Evolutionary conservation across 2,113 vertebrate species (phyloP), one percentile per base, ranked within the genome.

Genomic region (Poicephalus gulielmi): DNA sequence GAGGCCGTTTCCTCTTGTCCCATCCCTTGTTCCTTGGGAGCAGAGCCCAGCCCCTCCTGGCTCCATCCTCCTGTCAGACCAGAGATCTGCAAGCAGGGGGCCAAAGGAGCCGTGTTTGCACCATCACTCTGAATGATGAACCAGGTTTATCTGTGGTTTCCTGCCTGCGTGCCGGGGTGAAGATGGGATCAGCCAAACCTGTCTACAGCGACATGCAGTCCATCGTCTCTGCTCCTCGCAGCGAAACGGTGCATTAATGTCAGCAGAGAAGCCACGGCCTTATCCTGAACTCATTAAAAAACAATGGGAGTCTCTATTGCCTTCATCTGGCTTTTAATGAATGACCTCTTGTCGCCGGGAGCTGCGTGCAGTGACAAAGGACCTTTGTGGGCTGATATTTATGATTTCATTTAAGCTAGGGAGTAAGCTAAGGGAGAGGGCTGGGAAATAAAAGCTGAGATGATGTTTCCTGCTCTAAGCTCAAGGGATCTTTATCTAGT

Each of bases 311-410:
- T 78, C 90, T 94, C 90, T 87, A 47, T 70, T 75, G 95, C 93
- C 89, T 94, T 96, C 85, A 70, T 95, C 95, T 92, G 85, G 93
- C 95, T 90, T 94, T 92, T 93, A 94, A 93, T 94, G 90, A 96
- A 96, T 86, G 95, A 96, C 95, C 94, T 92, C 93, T 95, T 97
- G 96, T 97, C 82, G 68, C 95, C 10, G 30, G 86, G 93, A 96
- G 95, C 94, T 49, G 68, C 47, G 60, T 52, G 82, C 11, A 5
- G 81, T 93, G 87, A 95, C 95, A 96, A 95, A 97, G 88, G 91
- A 95, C 60, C 78, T 94, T 69, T 94, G 92, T 92, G 89, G 91
- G 71, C 80, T 13, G 88, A 93, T 96, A 94, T 93, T 96, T 97
- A 95, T 92, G 94, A 90, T 97, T 94, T 96, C 93, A 96, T 91